These are phyloP conservation scores for Lycaena phlaeas DNA, from an alignment of 2,888 invertebrate genomes.

Conservation along the genomic window DNA sequence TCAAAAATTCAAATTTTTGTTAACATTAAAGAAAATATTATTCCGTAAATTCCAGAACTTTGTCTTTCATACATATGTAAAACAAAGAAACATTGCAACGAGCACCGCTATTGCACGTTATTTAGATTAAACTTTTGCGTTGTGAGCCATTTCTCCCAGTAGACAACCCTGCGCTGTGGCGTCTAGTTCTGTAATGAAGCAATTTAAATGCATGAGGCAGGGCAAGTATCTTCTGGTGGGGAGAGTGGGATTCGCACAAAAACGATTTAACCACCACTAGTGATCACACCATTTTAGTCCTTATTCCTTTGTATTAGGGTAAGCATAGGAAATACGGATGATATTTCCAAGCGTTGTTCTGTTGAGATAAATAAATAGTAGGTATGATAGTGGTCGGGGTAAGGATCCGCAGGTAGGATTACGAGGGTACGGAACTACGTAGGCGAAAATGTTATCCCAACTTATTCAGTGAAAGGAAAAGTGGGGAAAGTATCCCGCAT, in stretches of 20 bases:
- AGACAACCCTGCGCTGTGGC: constrained; percentile 61
- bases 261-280: constrained; percentile 29
- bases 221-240: constrained; percentile 66
- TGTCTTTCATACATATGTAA: too few relatives aligned
- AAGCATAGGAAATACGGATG: too few relatives aligned
- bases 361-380: constrained; percentile 28
- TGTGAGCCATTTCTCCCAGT: constrained; percentile 35
- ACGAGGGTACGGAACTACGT: constrained; percentile 55
- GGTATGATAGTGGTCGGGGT: constrained; percentile 70
- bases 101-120: constrained; percentile 13
- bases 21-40: too few relatives aligned
- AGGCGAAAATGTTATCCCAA: constrained; percentile 68
- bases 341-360: constrained; percentile 23
- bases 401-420: constrained; percentile 70
- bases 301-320: neutral
- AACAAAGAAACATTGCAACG: constrained; percentile 3
- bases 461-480: constrained; percentile 68
- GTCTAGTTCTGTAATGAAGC: constrained; percentile 73
- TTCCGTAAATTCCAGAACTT: too few relatives aligned
- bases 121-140: constrained; percentile 25
- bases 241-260: constrained; percentile 31
- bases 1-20: neutral
- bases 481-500: constrained; percentile 63
- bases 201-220: constrained; percentile 75
- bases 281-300: constrained; percentile 21